These are phyloP conservation scores for Calidris pugnax DNA, from an alignment of 2,113 vertebrate genomes.

Conservation along the genomic window DNA sequence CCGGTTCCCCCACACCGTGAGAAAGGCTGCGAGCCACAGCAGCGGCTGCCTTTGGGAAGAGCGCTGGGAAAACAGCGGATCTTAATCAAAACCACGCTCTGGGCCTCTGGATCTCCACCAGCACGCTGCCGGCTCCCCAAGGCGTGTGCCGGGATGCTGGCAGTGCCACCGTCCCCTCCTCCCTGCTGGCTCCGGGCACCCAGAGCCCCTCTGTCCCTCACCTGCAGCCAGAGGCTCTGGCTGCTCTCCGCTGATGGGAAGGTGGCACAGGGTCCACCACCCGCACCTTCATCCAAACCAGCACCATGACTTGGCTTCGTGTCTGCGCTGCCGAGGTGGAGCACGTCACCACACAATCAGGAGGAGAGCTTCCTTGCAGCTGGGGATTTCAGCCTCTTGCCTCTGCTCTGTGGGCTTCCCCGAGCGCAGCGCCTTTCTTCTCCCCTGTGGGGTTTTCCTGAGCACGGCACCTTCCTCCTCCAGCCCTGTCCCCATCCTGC, in stretches of 20 bases:
- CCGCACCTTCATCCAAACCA: background rate
- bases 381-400: background rate
- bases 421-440: background rate
- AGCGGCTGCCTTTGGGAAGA: background rate
- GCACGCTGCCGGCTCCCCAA: background rate
- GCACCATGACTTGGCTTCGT: fast-evolving
- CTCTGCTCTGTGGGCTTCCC: background rate
- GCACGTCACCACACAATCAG: fast-evolving
- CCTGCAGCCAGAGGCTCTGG: too few relatives aligned
- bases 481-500: background rate
- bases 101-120: background rate
- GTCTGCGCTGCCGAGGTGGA: background rate
- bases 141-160: too few relatives aligned
- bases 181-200: fast-evolving
- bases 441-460: background rate
- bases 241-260: background rate
- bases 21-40: background rate
- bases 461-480: background rate
- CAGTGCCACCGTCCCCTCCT: background rate
- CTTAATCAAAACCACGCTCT: background rate
- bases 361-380: background rate
- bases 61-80: background rate
- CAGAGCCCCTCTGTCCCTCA: background rate
- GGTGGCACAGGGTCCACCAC: fast-evolving
- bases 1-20: background rate